Evolutionary conservation across 1,140 invertebrate species (phyloP), one percentile per base, ranked within the genome.

Genomic region (Eueides isabella): DNA sequence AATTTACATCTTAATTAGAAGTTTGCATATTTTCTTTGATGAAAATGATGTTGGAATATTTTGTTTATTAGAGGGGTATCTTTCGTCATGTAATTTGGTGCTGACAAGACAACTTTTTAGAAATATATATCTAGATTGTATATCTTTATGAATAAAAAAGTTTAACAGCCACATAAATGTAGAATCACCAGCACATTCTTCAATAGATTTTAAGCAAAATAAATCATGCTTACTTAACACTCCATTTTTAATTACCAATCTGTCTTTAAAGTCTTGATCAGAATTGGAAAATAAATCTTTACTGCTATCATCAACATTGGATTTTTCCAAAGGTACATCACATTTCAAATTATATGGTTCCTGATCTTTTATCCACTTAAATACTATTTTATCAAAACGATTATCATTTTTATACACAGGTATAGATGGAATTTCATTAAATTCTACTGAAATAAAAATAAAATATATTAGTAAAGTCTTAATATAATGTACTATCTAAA

Each of bases 111-210:
- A 84, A 74, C 78, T 75, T 69, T 68, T 84, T 26, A 77, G 48
- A 74, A 67, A 78, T 16, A 31, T 70, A 61, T 72, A 78, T 23
- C 71, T 63, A 35, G 82, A 77, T 55, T 79, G 80, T 48, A 78
- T 67, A 66, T 84, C 82, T 79, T 82, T 84, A 16, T 72, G 61
- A 35, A 82, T 63, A 2, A 82, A 61, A 67, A 79, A 84, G 11
- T 79, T 79, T 23, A 78, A 9, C 61, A 84, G 74, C 80, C 82
- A 82, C 23, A 80, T 14, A 11, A 84, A 61, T 29, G 66, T 78
- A 12, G 68, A 69, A 61, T 74, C 76, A 44, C 72, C 61, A 16
- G 61, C 62, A 48, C 11, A 16, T 26, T 68, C 26, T 76, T 80
- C 75, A 38, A 84, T 64, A 70, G 71, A 75, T 78, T 84, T 77